Evolutionary conservation across 2,797 vertebrate species (phyloP), one percentile per base, ranked within the genome.

Genomic region (Tragelaphus eurycerus): DNA sequence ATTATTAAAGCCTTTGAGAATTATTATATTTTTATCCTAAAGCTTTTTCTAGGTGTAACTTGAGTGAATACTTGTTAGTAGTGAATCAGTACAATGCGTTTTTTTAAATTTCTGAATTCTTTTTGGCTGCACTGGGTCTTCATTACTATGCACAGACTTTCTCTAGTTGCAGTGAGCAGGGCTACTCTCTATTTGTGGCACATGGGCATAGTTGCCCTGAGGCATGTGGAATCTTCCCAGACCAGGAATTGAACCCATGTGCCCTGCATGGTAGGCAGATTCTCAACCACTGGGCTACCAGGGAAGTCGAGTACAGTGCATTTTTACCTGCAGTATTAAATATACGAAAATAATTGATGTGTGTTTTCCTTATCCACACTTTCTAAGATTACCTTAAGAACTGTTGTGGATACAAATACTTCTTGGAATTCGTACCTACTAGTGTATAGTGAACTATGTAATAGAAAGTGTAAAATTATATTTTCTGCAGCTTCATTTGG

Each of bases 11-110:
- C 76, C 31, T 87, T 96, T 87, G 14, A 59, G 84, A 83, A 91
- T 90, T 50, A 82, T 31, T 78, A 29, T 50, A 43, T 78, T 93
- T 97, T 96, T 86, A 55, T 96, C 34, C 79, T 94, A 79, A 93
- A 88, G 14, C 29, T 60, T 90, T 55, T 3, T 67, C 15, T 23
- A 54, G 48, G 31, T 6, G 11, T 94, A 90, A 78, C 31, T 92
- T 60, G 27, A 64, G 7, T 88, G 23, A 67, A 76, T 92, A 81
- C 90, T 93, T 86, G 0, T 71, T 83, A 86, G 34, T 86, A 34
- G 16, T 59, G 2, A 59, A 21, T 93, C 46, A 64, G 34, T 64
- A 76, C 85, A 89, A 19, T 74, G 38, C 23, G 2, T 43, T 27
- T 23, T 23, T 12, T 43, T 4, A 0, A 3, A 43, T 74, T 43